These are phyloP conservation scores for Neogobius melanostomus DNA, from an alignment of 2,113 vertebrate species.

Conservation along the genomic window DNA sequence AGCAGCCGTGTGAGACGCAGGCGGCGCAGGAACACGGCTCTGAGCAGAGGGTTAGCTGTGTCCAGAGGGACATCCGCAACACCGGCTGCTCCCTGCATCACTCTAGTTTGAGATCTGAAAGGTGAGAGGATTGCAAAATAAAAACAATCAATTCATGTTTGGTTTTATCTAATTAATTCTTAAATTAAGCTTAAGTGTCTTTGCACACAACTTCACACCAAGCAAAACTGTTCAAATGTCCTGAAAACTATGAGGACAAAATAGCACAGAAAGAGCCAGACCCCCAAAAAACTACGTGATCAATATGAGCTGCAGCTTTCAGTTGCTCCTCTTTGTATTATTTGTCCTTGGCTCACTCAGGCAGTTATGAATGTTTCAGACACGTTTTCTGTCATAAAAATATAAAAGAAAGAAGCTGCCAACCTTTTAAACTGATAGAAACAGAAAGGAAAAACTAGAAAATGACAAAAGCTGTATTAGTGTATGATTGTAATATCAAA, in stretches of 20 bases:
- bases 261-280: too few species aligned
- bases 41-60: conserved; percentile 85
- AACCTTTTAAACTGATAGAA: not conserved
- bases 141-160: not conserved
- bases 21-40: conserved; percentile 86
- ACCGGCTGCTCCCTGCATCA: conserved; percentile 50
- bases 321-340: conserved; percentile 50
- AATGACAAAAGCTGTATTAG: too few species aligned
- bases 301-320: conserved; percentile 34
- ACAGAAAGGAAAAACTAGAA: not conserved
- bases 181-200: too few species aligned
- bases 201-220: too few species aligned
- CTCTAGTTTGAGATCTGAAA: conserved; percentile 3
- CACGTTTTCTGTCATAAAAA: conserved; percentile 37
- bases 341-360: conserved; percentile 57
- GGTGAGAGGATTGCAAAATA: conserved; percentile 25
- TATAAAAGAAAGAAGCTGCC: not conserved
- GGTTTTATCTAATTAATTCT: too few species aligned
- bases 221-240: too few species aligned
- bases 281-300: too few species aligned
- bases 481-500: too few species aligned
- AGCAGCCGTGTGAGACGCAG: conserved; percentile 89
- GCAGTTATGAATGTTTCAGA: conserved; percentile 38
- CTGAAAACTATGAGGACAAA: too few species aligned
- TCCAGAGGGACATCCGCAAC: conserved; percentile 32